Conservation (phyloP, 1,140 invertebrate species). For the Cotesia chilonis region DNA sequence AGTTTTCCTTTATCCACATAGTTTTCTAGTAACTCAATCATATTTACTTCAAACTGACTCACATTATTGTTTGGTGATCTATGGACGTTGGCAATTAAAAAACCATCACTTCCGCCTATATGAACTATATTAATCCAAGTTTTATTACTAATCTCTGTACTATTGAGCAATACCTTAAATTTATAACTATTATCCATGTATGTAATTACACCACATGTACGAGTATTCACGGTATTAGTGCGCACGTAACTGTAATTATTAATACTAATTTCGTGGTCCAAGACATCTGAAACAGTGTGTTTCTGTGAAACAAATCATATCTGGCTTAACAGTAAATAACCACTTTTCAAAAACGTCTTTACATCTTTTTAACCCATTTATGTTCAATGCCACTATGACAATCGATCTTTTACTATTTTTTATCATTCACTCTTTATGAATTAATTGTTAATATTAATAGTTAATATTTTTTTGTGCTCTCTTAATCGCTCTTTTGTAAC, state of each 20-base stretch:
- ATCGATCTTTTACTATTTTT: too few relatives aligned
- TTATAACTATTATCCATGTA: slow-evolving; percentile 1
- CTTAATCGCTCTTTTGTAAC: not conserved
- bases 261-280: slow-evolving; percentile 16
- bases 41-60: slow-evolving; percentile 20
- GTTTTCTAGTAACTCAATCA: slow-evolving; percentile 10
- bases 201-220: slow-evolving; percentile 21
- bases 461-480: slow-evolving; percentile 16
- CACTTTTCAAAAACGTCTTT: slow-evolving; percentile 25
- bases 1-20: slow-evolving; percentile 10
- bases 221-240: slow-evolving; percentile 1
- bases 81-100: slow-evolving; percentile 8
- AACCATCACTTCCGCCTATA: not conserved
- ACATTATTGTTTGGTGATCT: slow-evolving; percentile 24
- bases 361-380: slow-evolving; percentile 8
- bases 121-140: slow-evolving; percentile 14
- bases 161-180: slow-evolving; percentile 5
- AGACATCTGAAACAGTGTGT: slow-evolving; percentile 11
- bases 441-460: not conserved
- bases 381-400: slow-evolving; percentile 19
- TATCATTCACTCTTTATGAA: too few relatives aligned
- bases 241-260: slow-evolving; percentile 10
- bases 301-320: slow-evolving; percentile 26
- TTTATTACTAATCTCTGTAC: not conserved
- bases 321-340: not conserved